A percentile compares a stretch with the other conserved stretches of the same genome.
Conservation (phyloP, 2,113 vertebrate genomes). For the Corythornis vintsioides region DNA sequence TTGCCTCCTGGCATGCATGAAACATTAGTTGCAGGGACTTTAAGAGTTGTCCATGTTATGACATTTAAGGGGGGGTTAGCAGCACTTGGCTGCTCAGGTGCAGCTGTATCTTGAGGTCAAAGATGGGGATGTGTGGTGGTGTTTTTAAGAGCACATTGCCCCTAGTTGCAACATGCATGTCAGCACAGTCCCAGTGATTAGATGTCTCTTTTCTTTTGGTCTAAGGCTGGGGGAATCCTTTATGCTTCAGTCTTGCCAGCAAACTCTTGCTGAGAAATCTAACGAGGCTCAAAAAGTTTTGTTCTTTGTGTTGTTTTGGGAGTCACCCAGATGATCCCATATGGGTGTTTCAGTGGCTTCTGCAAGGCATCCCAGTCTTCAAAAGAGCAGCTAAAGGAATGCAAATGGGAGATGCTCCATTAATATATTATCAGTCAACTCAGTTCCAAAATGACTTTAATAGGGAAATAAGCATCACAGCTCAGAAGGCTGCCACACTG, state of each 20-base stretch:
- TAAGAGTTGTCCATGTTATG: neutral
- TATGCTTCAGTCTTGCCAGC: neutral
- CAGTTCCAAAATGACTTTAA: neutral
- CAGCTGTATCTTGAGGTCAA: accelerated
- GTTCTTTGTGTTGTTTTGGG: neutral
- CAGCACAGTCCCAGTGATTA: neutral
- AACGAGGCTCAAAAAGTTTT: neutral
- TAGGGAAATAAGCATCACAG: neutral
- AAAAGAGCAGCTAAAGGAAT: neutral
- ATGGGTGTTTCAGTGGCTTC: neutral
- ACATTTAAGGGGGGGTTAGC: neutral
- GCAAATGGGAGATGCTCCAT: neutral
- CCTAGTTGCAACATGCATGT: too few relatives aligned
- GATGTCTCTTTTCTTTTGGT: neutral
- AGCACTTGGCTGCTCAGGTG: neutral
- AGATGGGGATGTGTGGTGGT: neutral
- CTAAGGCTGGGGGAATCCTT: neutral
- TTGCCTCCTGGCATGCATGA: neutral
- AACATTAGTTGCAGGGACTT: neutral
- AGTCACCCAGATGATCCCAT: neutral
- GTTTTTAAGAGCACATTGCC: neutral
- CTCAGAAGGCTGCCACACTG: neutral
- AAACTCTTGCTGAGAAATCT: neutral
- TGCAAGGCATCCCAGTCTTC: neutral
- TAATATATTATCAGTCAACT: neutral